These are phyloP conservation scores for Phanerotoma sp. DNA, from an alignment of 2,888 invertebrate species.

Conservation along the genomic window DNA sequence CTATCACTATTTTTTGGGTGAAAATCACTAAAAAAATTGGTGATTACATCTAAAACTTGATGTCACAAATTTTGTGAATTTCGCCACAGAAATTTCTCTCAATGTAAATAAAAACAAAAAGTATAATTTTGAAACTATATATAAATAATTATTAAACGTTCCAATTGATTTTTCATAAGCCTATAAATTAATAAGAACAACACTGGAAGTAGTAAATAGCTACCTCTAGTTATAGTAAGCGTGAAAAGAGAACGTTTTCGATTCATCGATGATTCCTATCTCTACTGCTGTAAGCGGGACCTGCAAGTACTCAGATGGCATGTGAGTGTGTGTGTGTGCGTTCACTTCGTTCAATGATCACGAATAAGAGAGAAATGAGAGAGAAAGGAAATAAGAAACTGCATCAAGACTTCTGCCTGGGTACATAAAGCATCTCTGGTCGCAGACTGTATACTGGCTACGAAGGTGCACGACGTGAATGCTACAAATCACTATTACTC, in stretches of 20 bases:
- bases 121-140: no score
- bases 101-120: no score
- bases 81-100: no score
- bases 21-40: no score
- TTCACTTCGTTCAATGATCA: conserved; percentile 20
- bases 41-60: no score
- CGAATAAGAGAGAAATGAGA: conserved; percentile 18
- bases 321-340: conserved; percentile 13
- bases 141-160: no score
- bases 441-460: conserved; percentile 17
- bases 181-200: not conserved
- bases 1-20: no score
- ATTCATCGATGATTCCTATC: conserved; percentile 34
- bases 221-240: conserved; percentile 26
- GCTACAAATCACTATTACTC: conserved; percentile 58
- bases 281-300: conserved; percentile 24
- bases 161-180: not conserved
- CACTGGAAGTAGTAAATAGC: not conserved
- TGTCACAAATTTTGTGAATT: no score
- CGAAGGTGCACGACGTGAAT: conserved; percentile 36
- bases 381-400: conserved; percentile 15
- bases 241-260: conserved; percentile 35
- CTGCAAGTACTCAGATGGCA: conserved; percentile 6
- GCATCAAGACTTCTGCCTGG: conserved; percentile 7
- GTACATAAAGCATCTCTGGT: conserved; percentile 27